Percentiles rank a stretch among this genome's conserved stretches.
phyloP scores from a whole-genome alignment of 2,113 vertebrate species.

The Myiagra hebetior region DNA sequence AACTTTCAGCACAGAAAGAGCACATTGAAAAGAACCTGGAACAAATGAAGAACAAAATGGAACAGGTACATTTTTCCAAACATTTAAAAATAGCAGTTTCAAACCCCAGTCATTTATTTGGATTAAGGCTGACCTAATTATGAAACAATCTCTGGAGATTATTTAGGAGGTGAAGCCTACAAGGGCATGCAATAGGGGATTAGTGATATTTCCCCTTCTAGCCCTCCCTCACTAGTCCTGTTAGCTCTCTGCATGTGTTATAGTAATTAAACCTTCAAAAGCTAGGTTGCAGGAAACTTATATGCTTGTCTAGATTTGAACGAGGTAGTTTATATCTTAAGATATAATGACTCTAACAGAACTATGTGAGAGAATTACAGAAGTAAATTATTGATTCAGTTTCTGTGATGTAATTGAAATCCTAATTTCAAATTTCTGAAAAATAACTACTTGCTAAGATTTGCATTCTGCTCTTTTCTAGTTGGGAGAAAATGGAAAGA shows the following conservation, averaged over 20 bases:
- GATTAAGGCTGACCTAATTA: neutral
- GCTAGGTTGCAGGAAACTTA: neutral
- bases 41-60: conserved; percentile 67
- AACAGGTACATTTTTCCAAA: conserved; percentile 53
- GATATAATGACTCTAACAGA: neutral
- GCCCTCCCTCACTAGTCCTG: neutral
- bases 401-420: neutral
- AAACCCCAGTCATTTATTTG: neutral
- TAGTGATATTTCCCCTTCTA: neutral
- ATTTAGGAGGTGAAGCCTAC: neutral
- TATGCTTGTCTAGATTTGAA: neutral
- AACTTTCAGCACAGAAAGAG: conserved; percentile 1
- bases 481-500: conserved; percentile 74
- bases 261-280: neutral
- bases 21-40: conserved; percentile 64
- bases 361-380: neutral
- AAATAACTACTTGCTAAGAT: neutral
- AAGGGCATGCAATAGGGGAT: neutral
- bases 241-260: neutral
- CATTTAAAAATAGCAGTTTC: neutral
- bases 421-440: neutral
- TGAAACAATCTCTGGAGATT: neutral
- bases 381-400: neutral
- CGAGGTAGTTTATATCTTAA: neutral
- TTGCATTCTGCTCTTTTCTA: conserved; percentile 2